These are phyloP conservation scores for Hyles vespertilio DNA, from an alignment of 1,140 invertebrate genomes.

Conservation along the genomic window DNA sequence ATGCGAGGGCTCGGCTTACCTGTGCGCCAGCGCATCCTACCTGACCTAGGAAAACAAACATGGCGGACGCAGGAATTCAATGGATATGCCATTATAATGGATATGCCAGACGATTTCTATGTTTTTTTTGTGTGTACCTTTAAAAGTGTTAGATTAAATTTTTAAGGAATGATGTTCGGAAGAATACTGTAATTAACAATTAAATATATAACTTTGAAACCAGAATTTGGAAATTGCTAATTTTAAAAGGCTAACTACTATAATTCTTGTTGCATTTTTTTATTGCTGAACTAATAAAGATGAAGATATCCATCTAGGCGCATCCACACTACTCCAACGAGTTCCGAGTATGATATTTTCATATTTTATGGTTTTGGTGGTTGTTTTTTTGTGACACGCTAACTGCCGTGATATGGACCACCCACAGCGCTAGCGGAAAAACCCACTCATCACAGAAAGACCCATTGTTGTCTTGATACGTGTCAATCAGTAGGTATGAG, in stretches of 20 bases:
- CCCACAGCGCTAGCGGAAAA: constrained; percentile 41
- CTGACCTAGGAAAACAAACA: constrained; percentile 70
- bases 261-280: no score
- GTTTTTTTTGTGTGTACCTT: no score
- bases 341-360: constrained; percentile 63
- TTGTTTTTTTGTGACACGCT: constrained; percentile 65
- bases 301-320: not conserved
- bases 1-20: constrained; percentile 35
- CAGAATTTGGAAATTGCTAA: no score
- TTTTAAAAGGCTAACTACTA: no score
- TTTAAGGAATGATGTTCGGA: no score
- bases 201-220: no score
- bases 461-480: no score
- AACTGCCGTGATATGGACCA: constrained; percentile 65
- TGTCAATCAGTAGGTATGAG: no score
- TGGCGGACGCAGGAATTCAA: constrained; percentile 23
- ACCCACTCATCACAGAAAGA: not conserved
- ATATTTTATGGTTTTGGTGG: constrained; percentile 56
- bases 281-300: no score
- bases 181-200: no score
- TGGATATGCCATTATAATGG: constrained; percentile 37
- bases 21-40: constrained; percentile 57
- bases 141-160: not conserved
- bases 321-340: constrained; percentile 39
- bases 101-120: no score